Evolutionary conservation across 1,140 invertebrate genomes (phyloP).

Genomic region (Eumaeus atala): DNA sequence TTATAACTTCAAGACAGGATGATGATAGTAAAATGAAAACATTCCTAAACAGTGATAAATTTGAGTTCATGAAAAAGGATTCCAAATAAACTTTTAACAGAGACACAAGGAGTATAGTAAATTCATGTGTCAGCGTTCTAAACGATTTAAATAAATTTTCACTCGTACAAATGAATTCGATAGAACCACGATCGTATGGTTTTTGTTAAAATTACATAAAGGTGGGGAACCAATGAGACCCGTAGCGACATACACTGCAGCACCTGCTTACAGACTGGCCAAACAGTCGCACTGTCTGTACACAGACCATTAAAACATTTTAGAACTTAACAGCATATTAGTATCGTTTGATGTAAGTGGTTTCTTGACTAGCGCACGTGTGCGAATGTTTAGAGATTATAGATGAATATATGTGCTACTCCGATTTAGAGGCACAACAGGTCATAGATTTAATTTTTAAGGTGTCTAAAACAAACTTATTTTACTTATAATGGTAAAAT

Average conservation of each 20-base stretch:
- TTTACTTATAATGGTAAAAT: neutral
- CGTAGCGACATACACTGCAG: neutral
- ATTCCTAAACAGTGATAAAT: neutral
- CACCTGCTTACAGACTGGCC: neutral
- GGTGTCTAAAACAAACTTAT: neutral
- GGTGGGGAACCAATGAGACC: neutral
- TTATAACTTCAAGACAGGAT: neutral
- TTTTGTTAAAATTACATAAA: neutral
- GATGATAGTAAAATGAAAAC: neutral
- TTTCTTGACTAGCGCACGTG: neutral
- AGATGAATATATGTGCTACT: neutral
- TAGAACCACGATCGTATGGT: neutral
- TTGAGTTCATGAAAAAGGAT: neutral
- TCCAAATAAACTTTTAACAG: neutral
- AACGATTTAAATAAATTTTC: no score
- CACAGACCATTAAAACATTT: neutral
- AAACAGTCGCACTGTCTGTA: neutral
- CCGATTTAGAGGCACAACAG: neutral
- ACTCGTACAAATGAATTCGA: no score
- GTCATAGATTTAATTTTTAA: neutral
- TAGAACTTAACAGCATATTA: neutral
- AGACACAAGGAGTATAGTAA: neutral
- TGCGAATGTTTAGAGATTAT: neutral
- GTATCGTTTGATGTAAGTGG: neutral
- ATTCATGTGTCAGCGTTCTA: neutral